phyloP scores from a whole-genome alignment of 2,797 vertebrate species.

The Valencia hispanica region DNA sequence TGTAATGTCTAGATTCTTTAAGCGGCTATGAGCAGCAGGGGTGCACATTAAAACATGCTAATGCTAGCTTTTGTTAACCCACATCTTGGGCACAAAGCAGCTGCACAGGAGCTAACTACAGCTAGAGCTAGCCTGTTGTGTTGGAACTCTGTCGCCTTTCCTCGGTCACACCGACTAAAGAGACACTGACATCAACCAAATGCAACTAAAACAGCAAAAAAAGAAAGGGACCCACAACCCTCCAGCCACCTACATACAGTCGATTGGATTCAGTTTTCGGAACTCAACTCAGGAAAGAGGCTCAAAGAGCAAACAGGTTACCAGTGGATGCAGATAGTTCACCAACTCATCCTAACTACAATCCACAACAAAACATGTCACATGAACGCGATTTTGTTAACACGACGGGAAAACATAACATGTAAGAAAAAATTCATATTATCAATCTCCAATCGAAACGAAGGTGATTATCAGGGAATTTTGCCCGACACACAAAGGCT shows the following conservation, averaged over 20 bases:
- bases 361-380: conserved; percentile 24
- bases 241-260: no score
- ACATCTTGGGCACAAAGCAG: conserved; percentile 81
- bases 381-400: not conserved
- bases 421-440: not conserved
- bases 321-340: conserved; percentile 57
- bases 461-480: conserved; percentile 31
- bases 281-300: conserved; percentile 58
- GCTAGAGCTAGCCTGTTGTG: conserved; percentile 75
- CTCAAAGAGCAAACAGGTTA: conserved; percentile 75
- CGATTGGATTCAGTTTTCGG: not conserved
- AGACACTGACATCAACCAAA: not conserved
- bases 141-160: conserved; percentile 63
- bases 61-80: conserved; percentile 80
- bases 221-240: accelerated
- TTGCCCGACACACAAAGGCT: conserved; percentile 68
- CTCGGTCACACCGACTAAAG: conserved; percentile 23
- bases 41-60: conserved; percentile 64
- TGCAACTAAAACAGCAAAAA: not conserved
- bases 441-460: conserved; percentile 21
- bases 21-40: conserved; percentile 59
- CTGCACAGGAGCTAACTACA: conserved; percentile 65
- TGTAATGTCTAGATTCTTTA: conserved; percentile 25
- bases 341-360: conserved; percentile 56
- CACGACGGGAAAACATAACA: not conserved